Percentiles rank a stretch among this genome's conserved stretches.
Conservation (phyloP, 2,797 vertebrate genomes). For the Momotus momota region DNA sequence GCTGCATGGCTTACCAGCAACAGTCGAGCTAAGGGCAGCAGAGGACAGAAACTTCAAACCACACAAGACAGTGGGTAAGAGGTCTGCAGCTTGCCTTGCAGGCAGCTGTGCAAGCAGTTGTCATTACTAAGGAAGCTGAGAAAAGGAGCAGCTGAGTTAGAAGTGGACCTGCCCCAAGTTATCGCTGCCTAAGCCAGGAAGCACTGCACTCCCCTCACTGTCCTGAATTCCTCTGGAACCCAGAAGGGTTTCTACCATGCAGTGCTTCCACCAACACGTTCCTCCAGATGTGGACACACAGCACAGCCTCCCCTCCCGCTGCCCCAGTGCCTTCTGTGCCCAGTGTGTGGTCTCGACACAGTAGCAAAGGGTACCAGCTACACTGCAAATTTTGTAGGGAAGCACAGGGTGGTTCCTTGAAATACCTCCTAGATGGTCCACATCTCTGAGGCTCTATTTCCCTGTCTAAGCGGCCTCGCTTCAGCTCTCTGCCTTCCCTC, state of each 20-base stretch:
- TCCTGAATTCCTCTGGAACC: background rate
- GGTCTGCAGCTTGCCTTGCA: background rate
- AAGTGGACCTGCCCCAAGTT: background rate
- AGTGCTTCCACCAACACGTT: background rate
- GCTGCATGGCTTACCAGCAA: background rate
- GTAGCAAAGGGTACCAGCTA: background rate
- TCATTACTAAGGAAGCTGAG: background rate
- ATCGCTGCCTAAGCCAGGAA: background rate
- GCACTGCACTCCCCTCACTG: background rate
- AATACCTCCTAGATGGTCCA: background rate
- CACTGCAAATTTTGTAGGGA: background rate
- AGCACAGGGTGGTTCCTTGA: background rate
- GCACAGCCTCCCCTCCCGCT: background rate
- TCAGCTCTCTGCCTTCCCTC: conserved; percentile 54
- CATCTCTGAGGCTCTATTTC: background rate
- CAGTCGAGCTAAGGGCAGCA: background rate
- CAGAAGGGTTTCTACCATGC: background rate
- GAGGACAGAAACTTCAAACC: background rate
- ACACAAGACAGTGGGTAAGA: background rate
- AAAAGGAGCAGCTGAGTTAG: background rate
- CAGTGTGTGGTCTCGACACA: fast-evolving
- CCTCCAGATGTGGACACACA: background rate
- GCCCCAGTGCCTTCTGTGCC: background rate
- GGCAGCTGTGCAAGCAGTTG: background rate
- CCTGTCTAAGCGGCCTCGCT: background rate